phyloP scores from a whole-genome alignment of 2,797 vertebrate genomes.

The Oceanodroma leucorhoa region DNA sequence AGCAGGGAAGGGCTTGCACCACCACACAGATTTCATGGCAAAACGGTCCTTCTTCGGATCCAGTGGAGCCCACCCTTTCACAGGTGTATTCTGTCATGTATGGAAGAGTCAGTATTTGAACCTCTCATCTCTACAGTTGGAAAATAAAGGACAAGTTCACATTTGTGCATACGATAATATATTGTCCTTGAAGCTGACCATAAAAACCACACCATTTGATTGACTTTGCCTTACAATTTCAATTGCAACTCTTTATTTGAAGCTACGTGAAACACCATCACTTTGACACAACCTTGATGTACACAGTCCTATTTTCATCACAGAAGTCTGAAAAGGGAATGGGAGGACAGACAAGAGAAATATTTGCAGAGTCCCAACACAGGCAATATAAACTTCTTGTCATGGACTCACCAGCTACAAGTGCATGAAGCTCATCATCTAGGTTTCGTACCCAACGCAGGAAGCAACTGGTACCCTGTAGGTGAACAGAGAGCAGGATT shows the following conservation, averaged over 20 bases:
- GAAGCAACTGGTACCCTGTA: slow-evolving; percentile 94
- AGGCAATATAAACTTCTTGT: not conserved
- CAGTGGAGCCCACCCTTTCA: not conserved
- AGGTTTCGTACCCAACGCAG: slow-evolving; percentile 94
- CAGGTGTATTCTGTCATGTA: rapidly evolving
- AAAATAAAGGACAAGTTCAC: not conserved
- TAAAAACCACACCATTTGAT: not conserved
- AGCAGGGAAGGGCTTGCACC: not conserved
- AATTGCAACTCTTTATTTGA: not conserved
- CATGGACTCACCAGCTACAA: slow-evolving; percentile 87
- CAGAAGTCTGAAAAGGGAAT: not conserved
- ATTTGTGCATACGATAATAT: not conserved
- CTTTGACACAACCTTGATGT: not conserved
- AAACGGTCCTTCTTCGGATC: not conserved
- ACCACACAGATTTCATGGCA: not conserved
- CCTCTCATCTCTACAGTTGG: not conserved
- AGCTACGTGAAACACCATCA: not conserved
- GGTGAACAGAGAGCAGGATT: slow-evolving; percentile 8
- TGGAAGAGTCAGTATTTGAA: not conserved
- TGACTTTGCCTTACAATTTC: not conserved
- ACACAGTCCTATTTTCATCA: not conserved
- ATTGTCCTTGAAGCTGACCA: not conserved
- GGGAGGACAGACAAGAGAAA: not conserved
- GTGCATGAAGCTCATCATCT: slow-evolving; percentile 95
- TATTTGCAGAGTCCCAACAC: not conserved